Conservation (phyloP, 2,888 invertebrate genomes). For the Diarsia dahlii region DNA sequence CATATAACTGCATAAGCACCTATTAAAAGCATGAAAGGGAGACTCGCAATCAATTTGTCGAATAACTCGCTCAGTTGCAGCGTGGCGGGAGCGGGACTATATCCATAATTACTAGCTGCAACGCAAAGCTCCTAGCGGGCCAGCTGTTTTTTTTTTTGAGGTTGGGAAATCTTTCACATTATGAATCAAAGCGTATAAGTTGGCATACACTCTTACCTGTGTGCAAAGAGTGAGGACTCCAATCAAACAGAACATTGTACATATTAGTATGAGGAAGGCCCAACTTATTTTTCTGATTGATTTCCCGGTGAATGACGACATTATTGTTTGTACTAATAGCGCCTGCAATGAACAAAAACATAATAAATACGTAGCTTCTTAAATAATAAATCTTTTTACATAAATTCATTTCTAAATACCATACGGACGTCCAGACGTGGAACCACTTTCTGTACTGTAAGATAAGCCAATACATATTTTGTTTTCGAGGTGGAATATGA, state of each 20-base stretch:
- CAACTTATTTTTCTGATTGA: conserved; percentile 82
- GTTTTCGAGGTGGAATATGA: neutral
- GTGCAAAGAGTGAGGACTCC: conserved; percentile 84
- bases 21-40: neutral
- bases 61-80: neutral
- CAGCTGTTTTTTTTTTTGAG: neutral
- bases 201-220: conserved; percentile 74
- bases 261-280: conserved; percentile 82
- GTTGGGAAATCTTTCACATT: too few relatives aligned
- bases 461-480: too few relatives aligned
- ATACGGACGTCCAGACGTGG: neutral
- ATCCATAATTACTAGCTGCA: neutral
- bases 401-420: neutral
- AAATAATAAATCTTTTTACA: neutral
- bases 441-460: neutral
- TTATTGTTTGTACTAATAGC: conserved; percentile 83
- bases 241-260: conserved; percentile 81
- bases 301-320: conserved; percentile 83
- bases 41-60: conserved; percentile 1
- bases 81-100: neutral
- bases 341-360: conserved; percentile 73
- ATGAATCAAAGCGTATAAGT: neutral
- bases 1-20: neutral
- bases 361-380: neutral
- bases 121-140: neutral